Base-by-base conservation (phyloP, 2,888 invertebrate species). In the Himalopsyche japonica region DNA sequence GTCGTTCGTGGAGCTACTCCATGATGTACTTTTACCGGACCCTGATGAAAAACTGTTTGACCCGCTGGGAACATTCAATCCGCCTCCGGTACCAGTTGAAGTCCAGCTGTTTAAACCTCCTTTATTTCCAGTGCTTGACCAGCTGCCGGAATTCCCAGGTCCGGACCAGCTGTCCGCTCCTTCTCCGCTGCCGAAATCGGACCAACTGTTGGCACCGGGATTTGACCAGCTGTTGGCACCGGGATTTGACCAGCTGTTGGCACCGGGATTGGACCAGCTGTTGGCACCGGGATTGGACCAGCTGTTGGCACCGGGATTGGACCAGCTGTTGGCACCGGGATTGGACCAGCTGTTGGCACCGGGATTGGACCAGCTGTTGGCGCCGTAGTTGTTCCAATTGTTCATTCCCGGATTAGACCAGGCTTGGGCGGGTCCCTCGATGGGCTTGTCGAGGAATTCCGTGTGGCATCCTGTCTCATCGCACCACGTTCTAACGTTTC, bases 381-480 rank as follows among this genome's bases (percentile, higher is more conserved):
- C 20, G 4, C 70, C 43, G 12, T 12, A 15, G 15, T 43, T 43
- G 43, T 1, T 3, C 43, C 43, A 43, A 15, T 15, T 43, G 15
- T 57, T 57, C 8, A 1, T 3, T 20, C n/a, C 57, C 12, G 12
- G 43, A 43, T 15, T 43, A 4, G 12, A 15, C 70, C 70, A 70
- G 70, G 20, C n/a, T 12, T 70, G 12, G 10, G 70, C 70, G 27
- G 70, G 70, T 70, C 70, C 70, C 3, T 27, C 27, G 8, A 70
- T 70, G 12, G 70, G 70, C 30, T 70, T 27, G 27, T 70, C 27
- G 20, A 78, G 32, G 10, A 78, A 43, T n/a, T 37, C 78, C 18
- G 78, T 78, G 24, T 78, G 78, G 78, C 78, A 78, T 37, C 78
- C 78, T 20, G 78, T 78, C 15, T 12, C 78, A 43, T 78, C 78